phyloP scores from a whole-genome alignment of 37 sponge, comb jelly and placozoan species.

The Halichondria panicea region DNA sequence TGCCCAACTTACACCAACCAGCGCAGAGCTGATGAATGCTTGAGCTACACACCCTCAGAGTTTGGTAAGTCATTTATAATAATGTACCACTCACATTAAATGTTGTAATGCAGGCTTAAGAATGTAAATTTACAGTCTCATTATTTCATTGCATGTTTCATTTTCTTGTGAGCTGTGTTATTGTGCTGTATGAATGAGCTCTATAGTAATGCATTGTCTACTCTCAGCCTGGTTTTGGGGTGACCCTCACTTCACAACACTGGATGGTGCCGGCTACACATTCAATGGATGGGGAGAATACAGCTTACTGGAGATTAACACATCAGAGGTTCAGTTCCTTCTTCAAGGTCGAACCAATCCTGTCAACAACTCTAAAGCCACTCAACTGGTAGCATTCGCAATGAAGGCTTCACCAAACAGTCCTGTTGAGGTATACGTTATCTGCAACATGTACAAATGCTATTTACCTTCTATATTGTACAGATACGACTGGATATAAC shows the following conservation, averaged over 20 bases:
- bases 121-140: no score
- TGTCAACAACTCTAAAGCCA: constrained; percentile 28
- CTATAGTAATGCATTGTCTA: no score
- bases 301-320: constrained; percentile 2
- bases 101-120: no score
- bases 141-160: no score
- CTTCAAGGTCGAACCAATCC: constrained; percentile 51
- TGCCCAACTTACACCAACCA: no score
- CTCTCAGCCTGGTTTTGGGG: constrained; percentile 60
- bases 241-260: constrained; percentile 76
- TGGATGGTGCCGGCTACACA: constrained; percentile 64
- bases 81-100: no score
- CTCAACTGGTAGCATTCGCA: constrained; percentile 56
- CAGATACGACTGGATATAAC: not conserved
- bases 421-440: constrained; percentile 34
- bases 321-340: not conserved
- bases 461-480: not conserved
- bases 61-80: no score
- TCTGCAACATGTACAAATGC: not conserved
- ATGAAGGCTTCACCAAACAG: no score
- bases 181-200: no score
- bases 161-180: no score
- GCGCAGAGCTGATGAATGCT: no score
- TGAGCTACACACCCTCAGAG: no score
- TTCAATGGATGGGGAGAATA: constrained; percentile 85